Conservation (phyloP, 2,888 invertebrate genomes). For the Drosophila prolongata region DNA sequence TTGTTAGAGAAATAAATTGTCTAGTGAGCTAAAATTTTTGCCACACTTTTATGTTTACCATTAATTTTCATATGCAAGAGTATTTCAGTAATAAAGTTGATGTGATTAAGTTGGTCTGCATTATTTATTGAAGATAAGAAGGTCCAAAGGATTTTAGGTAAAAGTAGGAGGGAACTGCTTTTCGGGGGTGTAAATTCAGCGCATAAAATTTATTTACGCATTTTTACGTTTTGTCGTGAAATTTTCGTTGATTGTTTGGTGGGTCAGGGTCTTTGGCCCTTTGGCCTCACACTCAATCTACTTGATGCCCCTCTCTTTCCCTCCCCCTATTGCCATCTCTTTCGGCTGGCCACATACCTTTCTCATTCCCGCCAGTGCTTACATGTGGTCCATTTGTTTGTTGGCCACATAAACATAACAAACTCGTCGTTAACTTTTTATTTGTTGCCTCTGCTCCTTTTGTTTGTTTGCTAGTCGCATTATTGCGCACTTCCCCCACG, state of each 20-base stretch:
- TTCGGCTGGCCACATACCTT: constrained; percentile 17
- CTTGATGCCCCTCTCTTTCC: neutral
- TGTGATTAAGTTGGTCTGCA: constrained; percentile 54
- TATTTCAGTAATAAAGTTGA: constrained; percentile 51
- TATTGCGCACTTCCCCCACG: constrained; percentile 57
- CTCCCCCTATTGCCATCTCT: neutral
- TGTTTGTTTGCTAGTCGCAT: constrained; percentile 66
- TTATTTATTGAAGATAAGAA: constrained; percentile 68
- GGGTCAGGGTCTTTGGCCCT: constrained; percentile 43
- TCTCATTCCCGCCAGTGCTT: constrained; percentile 17
- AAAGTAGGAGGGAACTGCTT: neutral
- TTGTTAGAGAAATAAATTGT: neutral
- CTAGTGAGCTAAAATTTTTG: constrained; percentile 50
- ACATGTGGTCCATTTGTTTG: constrained; percentile 73
- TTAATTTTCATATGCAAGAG: constrained; percentile 44
- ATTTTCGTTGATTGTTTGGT: constrained; percentile 76
- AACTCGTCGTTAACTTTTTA: constrained; percentile 81
- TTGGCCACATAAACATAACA: constrained; percentile 77
- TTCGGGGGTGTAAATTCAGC: constrained; percentile 1
- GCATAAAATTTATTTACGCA: constrained; percentile 77
- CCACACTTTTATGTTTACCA: constrained; percentile 35
- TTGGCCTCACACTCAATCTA: constrained; percentile 22
- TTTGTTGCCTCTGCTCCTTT: constrained; percentile 66
- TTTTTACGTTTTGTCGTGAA: constrained; percentile 79
- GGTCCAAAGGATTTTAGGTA: constrained; percentile 2